Percentiles rank a stretch among this genome's conserved stretches.
phyloP scores from a whole-genome alignment of 2,113 vertebrate species.

The Melanerpes aurifrons region DNA sequence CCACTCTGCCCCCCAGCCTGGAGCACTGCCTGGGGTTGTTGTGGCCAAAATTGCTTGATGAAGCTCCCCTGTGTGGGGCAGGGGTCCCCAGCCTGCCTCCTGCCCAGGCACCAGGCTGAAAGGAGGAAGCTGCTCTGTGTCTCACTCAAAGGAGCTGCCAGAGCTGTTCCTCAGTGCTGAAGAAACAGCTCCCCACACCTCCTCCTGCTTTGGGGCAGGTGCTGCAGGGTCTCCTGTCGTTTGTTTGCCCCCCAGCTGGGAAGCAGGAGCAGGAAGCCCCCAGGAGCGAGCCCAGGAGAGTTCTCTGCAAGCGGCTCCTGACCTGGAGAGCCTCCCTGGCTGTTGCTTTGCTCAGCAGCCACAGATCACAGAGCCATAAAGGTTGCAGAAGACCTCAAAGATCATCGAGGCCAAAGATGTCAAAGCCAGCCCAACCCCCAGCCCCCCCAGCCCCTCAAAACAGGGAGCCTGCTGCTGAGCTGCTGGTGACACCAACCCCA shows the following conservation, averaged over 20 bases:
- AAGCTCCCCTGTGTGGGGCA: too few species aligned
- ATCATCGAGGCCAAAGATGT: too few species aligned
- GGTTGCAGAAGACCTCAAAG: too few species aligned
- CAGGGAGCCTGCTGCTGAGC: accelerated
- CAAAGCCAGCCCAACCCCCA: neutral
- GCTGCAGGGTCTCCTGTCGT: neutral
- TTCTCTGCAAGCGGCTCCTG: neutral
- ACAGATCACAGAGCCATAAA: too few species aligned
- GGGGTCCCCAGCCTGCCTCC: too few species aligned
- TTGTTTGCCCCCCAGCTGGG: neutral
- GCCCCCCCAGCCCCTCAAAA: too few species aligned
- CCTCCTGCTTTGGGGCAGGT: neutral
- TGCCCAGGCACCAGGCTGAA: too few species aligned
- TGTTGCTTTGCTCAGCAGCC: too few species aligned
- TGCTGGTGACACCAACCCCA: accelerated
- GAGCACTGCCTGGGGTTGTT: too few species aligned
- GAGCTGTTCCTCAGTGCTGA: neutral
- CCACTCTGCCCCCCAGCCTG: too few species aligned
- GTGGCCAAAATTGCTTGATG: too few species aligned
- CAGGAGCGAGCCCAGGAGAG: accelerated
- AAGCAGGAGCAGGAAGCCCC: neutral
- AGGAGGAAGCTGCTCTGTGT: neutral
- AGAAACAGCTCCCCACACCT: neutral
- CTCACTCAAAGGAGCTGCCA: neutral
- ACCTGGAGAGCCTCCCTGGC: neutral